Base-by-base conservation (phyloP, 2,888 invertebrate genomes). In the Subacronicta megacephala region DNA sequence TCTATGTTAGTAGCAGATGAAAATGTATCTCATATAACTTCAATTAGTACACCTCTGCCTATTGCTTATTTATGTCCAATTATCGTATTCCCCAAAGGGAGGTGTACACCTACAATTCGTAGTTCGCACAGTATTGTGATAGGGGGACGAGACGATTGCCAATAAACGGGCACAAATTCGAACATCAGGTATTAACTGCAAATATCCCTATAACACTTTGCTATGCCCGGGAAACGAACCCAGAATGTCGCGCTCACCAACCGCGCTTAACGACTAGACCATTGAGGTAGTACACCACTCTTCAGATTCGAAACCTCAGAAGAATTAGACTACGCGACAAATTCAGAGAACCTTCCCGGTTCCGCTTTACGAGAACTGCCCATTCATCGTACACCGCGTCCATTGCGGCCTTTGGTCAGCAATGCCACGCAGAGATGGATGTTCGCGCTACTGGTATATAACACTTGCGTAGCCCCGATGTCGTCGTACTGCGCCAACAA, bases 401-500 rank as follows among this genome's bases (percentile, higher is more conserved):
- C 72, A 16, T 74, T 81, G 64, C 75, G 75, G 10, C 43, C 68
- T 26, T 68, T 75, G 9, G 20, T 79, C 2, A 61, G 77, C 26
- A 80, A 81, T 53, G 77, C 70, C 26, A 83, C 88, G 1, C 89
- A 87, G 57, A 88, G 84, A 54, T 93, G 93, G 94, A 90, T 92
- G 92, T 73, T 88, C 35, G 90, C 89, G 1, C 63, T 94, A n/a
- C 82, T 94, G 6, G 57, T 93, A 41, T 94, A 93, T 72, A 90
- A 93, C 44, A 85, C 89, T 3, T 94, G 94, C 61, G 76, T 93
- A 16, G 92, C 91, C 0, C 93, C 94, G 0, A 90, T 93, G 87
- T 93, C 93, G 0, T 63, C 83, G 0, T 93, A 93, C 55, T 93
- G 92, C 64, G 93, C 92, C 0, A 84, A 90, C 53, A 90, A 73